Conservation (phyloP, 2,888 invertebrate genomes). For the Oscheius myriophilus region DNA sequence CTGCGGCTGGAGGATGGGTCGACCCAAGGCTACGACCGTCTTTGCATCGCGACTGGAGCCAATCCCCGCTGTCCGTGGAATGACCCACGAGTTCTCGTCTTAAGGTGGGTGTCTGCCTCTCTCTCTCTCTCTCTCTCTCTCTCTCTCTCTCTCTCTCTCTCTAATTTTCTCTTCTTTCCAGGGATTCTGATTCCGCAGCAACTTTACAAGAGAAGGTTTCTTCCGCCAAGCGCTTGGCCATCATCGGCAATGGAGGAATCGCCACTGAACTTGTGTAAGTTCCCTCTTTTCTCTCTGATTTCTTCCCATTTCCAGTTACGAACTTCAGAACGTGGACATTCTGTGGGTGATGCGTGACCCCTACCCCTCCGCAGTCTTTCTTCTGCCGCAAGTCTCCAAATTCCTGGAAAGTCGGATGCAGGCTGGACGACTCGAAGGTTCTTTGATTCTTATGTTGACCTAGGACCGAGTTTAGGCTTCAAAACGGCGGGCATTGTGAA, state of each 20-base stretch:
- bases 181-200: constrained; percentile 51
- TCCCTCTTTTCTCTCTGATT: not conserved
- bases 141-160: constrained; percentile 2
- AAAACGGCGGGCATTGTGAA: constrained; percentile 68
- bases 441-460: not conserved
- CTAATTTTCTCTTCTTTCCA: not conserved
- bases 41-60: constrained; percentile 92
- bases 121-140: not conserved
- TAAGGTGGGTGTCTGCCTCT: not conserved
- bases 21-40: constrained; percentile 79
- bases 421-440: constrained; percentile 1
- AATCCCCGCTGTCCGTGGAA: not conserved
- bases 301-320: constrained; percentile 75
- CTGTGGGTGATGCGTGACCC: constrained; percentile 93
- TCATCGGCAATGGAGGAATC: constrained; percentile 97
- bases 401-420: constrained; percentile 25
- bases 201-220: constrained; percentile 74
- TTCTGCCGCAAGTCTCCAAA: constrained; percentile 83
- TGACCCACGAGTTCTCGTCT: not conserved
- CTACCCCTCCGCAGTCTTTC: constrained; percentile 90
- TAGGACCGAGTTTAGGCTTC: constrained; percentile 51
- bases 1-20: constrained; percentile 69
- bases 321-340: constrained; percentile 84
- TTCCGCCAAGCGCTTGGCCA: constrained; percentile 80
- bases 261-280: constrained; percentile 87